Base-by-base conservation (phyloP, 2,797 vertebrate genomes). In the Australoheros facetus region DNA sequence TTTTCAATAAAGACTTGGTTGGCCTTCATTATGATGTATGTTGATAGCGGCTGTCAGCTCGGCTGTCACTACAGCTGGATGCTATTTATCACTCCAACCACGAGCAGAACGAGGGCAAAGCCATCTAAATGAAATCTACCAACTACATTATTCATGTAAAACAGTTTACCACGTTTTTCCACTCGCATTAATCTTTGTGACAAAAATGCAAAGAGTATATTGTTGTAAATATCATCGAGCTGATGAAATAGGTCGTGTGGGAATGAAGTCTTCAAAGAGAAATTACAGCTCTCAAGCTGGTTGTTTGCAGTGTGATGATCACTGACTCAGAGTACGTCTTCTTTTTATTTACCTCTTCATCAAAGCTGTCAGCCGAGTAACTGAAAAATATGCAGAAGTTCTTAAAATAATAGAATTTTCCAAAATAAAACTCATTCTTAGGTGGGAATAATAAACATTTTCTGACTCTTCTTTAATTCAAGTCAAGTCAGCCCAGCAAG, bases 111-210 rank as follows among this genome's bases (percentile, higher is more conserved):
- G 28, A 54, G 53, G 51, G 21, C 39, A 4, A 28, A 19, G 56
- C 7, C 51, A 51, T 53, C 51, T 26, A 26, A 79, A 79, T 73
- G 12, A 48, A 80, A 78, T 72, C 75, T 37, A 48, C 69, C 9
- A 5, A 0, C 26, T 8, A 2, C 48, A 73, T 82, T 72, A 77
- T 76, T 86, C 73, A 81, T 74, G 57, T 11, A 13, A 26, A 77
- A 75, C 42, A 64, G 23, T 60, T 83, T 1, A 62, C 8, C 58
- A 45, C 1, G 1, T 71, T 76, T 56, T 71, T 76, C 17, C 1
- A 7, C 16, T 3, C 19, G 48, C 73, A 80, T 66, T 45, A 75
- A 80, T 85, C 66, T 74, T 64, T 4, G 23, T 45, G 76, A 76
- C 56, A 23, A 56, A 5, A 59, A 57, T 7, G 54, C 21, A 30